Conservation (phyloP, 2,113 vertebrate species). For the Oryzias javanicus region DNA sequence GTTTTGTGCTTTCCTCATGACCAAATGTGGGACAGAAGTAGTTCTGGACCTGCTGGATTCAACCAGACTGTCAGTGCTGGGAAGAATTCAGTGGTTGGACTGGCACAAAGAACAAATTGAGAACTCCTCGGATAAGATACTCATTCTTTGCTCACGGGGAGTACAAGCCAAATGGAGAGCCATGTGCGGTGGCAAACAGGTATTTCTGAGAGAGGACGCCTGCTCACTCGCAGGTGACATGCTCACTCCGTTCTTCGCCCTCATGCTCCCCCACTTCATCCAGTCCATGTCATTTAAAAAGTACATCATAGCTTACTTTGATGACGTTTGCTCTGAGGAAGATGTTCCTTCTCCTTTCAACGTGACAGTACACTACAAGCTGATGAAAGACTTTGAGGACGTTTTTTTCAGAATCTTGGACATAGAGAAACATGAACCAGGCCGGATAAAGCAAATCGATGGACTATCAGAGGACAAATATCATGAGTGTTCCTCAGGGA, state of each 20-base stretch:
- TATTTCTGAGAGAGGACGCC: constrained; percentile 81
- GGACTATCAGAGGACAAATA: constrained; percentile 79
- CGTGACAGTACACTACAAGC: constrained; percentile 81
- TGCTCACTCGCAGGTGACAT: constrained; percentile 80
- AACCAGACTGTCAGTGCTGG: constrained; percentile 79
- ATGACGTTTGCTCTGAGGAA: constrained; percentile 76
- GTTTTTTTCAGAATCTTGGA: constrained; percentile 91
- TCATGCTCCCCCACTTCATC: constrained; percentile 87
- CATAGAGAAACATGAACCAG: constrained; percentile 85
- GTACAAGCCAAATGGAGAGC: constrained; percentile 91
- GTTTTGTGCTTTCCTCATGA: constrained; percentile 85
- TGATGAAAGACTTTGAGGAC: constrained; percentile 90
- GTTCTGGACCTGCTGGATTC: constrained; percentile 87
- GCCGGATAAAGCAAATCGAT: constrained; percentile 77
- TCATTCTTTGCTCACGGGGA: constrained; percentile 89
- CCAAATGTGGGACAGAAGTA: constrained; percentile 85
- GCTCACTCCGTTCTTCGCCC: constrained; percentile 85
- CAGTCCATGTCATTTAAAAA: constrained; percentile 82
- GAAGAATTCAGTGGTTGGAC: constrained; percentile 85
- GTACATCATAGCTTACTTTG: constrained; percentile 91
- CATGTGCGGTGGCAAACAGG: constrained; percentile 76
- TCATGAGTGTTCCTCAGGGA: constrained; percentile 75
- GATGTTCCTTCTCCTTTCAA: constrained; percentile 87
- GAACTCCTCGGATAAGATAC: constrained; percentile 83
- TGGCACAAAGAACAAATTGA: constrained; percentile 83